These are phyloP conservation scores for Palaemon carinicauda DNA, from an alignment of 1,140 invertebrate genomes.

Conservation along the genomic window DNA sequence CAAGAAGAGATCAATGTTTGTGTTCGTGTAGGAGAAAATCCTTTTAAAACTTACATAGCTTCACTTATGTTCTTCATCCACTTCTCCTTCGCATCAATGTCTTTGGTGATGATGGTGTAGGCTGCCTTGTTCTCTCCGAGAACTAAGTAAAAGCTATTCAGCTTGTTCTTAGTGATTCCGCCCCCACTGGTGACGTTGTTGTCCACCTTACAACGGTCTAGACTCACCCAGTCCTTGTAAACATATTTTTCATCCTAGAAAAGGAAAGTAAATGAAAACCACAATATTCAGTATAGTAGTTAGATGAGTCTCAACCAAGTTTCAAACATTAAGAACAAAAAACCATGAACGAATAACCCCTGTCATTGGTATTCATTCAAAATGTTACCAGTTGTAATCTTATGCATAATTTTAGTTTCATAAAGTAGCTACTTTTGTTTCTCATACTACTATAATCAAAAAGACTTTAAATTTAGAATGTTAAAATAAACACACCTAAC, in stretches of 20 bases:
- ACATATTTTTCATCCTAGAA: constrained; percentile 87
- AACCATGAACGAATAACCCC: too few species aligned
- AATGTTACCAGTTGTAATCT: too few species aligned
- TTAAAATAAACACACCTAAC: too few species aligned
- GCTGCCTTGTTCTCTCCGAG: constrained; percentile 82
- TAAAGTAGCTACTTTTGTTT: too few species aligned
- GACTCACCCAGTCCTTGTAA: constrained; percentile 84
- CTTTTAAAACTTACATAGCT: constrained; percentile 80
- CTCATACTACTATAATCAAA: too few species aligned
- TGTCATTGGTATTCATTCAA: too few species aligned
- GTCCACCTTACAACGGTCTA: constrained; percentile 88
- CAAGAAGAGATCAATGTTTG: too few species aligned
- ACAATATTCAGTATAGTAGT: neutral
- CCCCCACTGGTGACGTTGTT: constrained; percentile 72
- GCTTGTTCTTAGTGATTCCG: constrained; percentile 77
- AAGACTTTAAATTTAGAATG: too few species aligned
- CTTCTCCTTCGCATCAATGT: constrained; percentile 84
- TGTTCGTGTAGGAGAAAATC: too few species aligned
- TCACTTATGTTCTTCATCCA: constrained; percentile 93
- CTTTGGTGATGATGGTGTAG: constrained; percentile 89
- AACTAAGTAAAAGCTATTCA: constrained; percentile 81
- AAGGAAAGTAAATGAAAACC: neutral
- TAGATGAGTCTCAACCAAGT: neutral
- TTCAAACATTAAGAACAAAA: neutral
- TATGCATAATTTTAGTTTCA: too few species aligned